These are phyloP conservation scores for Pseudois nayaur DNA, from an alignment of 2,113 vertebrate genomes.

Conservation along the genomic window DNA sequence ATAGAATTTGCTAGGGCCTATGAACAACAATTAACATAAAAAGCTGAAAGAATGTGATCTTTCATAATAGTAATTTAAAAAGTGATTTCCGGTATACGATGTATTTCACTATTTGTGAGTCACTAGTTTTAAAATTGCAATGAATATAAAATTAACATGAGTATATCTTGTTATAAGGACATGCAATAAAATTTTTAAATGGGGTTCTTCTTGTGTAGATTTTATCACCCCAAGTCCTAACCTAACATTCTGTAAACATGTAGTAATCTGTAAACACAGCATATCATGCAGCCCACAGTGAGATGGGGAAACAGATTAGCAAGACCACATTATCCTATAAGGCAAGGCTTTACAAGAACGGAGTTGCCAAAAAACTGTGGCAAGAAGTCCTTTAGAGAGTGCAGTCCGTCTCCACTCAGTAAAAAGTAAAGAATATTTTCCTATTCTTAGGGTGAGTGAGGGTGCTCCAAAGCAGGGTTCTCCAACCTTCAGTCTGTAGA, in stretches of 20 bases:
- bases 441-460: not conserved
- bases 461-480: not conserved
- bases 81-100: not conserved
- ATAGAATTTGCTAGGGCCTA: not conserved
- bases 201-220: not conserved
- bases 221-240: not conserved
- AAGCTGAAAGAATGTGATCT: not conserved
- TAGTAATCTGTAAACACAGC: not conserved
- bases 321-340: not conserved
- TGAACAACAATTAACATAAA: not conserved
- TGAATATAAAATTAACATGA: not conserved
- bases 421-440: not conserved
- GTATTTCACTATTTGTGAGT: not conserved
- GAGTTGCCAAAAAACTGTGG: not conserved
- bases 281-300: not conserved
- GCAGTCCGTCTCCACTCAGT: rapidly evolving
- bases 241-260: not conserved
- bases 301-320: too few species aligned
- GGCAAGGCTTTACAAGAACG: not conserved
- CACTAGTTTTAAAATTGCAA: not conserved
- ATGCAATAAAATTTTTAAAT: not conserved
- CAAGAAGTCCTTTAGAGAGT: not conserved
- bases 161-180: not conserved
- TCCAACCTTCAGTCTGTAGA: not conserved
- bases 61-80: not conserved